Conservation (phyloP, 1,140 invertebrate genomes). For the Lysiphlebus fabarum region DNA sequence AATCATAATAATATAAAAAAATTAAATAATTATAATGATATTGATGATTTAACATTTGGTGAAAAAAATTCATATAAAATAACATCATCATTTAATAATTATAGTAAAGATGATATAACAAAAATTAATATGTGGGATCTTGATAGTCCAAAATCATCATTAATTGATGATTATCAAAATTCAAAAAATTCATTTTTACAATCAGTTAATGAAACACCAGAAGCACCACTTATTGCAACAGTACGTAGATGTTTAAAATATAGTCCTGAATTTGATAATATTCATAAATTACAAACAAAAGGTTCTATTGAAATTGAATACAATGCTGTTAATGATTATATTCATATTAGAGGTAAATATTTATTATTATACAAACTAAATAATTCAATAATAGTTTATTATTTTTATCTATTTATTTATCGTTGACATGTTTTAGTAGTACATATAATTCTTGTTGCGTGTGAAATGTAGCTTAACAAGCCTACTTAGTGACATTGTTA, state of each 20-base stretch:
- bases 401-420: too few species aligned
- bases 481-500: too few species aligned
- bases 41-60: conserved; percentile 42
- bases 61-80: conserved; percentile 21
- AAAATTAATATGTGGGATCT: conserved; percentile 44
- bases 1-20: conserved; percentile 45
- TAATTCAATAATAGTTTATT: too few species aligned
- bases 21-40: conserved; percentile 49
- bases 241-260: conserved; percentile 53
- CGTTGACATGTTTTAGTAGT: too few species aligned
- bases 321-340: conserved; percentile 41
- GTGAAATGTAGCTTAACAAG: too few species aligned
- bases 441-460: too few species aligned
- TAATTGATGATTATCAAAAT: conserved; percentile 48
- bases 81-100: conserved; percentile 9
- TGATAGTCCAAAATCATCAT: conserved; percentile 47
- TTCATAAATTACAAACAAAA: conserved; percentile 28
- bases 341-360: conserved; percentile 49
- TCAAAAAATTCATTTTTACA: conserved; percentile 46
- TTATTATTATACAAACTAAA: neutral
- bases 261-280: conserved; percentile 46
- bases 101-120: conserved; percentile 29
- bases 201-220: conserved; percentile 44
- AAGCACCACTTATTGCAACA: conserved; percentile 49
- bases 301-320: conserved; percentile 53